Conservation (phyloP, 1,140 invertebrate genomes). For the Drosophila rhopaloa region DNA sequence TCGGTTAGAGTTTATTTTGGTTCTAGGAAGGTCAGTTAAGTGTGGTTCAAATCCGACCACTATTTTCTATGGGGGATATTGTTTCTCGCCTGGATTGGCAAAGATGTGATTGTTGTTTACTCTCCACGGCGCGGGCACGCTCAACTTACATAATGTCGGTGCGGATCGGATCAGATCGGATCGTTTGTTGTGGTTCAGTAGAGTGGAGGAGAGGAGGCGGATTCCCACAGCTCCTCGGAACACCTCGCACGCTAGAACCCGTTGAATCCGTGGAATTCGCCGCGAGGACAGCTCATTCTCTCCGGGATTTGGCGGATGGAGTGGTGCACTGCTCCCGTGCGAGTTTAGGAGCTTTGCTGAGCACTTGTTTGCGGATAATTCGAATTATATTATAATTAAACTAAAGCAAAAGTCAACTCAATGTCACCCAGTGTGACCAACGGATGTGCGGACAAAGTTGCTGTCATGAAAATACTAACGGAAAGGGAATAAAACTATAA, state of each 20-base stretch:
- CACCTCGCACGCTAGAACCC: slow-evolving; percentile 22
- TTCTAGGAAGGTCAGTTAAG: neutral
- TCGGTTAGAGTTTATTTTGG: slow-evolving; percentile 1
- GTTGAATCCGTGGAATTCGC: slow-evolving; percentile 26
- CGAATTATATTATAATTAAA: slow-evolving; percentile 39
- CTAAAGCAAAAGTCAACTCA: slow-evolving; percentile 51
- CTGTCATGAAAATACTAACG: neutral
- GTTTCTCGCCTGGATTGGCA: too few relatives aligned
- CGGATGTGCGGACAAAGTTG: neutral
- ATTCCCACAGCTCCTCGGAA: slow-evolving; percentile 6
- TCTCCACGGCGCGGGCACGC: slow-evolving; percentile 13
- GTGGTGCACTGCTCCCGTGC: slow-evolving; percentile 9
- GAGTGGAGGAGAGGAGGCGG: slow-evolving; percentile 6
- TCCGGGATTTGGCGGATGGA: slow-evolving; percentile 7
- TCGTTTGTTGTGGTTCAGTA: slow-evolving; percentile 39
- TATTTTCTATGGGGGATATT: too few relatives aligned
- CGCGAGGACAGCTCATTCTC: slow-evolving; percentile 20
- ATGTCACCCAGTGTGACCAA: slow-evolving; percentile 44
- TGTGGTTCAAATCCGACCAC: neutral
- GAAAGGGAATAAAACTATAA: neutral
- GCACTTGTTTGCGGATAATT: slow-evolving; percentile 38
- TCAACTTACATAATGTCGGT: slow-evolving; percentile 43
- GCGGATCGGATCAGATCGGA: slow-evolving; percentile 11
- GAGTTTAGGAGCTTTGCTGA: neutral
- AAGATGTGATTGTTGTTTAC: slow-evolving; percentile 30